Conservation (phyloP, 2,797 vertebrate species). For the Premnoplex brunnescens region DNA sequence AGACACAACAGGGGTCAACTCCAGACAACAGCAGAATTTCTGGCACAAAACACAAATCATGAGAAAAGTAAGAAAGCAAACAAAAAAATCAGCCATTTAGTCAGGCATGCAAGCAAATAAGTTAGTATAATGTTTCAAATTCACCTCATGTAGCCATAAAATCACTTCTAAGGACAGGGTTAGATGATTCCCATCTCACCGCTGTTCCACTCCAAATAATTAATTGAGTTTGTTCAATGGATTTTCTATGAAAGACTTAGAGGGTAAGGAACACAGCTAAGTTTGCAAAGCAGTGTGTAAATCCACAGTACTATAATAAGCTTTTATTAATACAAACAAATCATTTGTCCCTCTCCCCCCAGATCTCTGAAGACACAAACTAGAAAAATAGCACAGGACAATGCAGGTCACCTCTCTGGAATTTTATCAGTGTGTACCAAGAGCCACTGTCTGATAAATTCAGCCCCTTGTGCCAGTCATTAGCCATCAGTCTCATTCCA, state of each 20-base stretch:
- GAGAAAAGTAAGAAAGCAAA: not conserved
- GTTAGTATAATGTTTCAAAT: not conserved
- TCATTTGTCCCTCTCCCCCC: not conserved
- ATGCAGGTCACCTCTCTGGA: not conserved
- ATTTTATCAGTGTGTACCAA: not conserved
- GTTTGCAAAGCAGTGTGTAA: not conserved
- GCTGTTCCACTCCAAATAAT: not conserved
- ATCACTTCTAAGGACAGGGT: not conserved
- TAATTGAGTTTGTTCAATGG: conserved; percentile 30
- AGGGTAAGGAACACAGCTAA: not conserved
- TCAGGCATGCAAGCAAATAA: not conserved
- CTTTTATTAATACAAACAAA: conserved; percentile 16
- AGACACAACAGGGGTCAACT: not conserved
- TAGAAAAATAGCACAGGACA: not conserved
- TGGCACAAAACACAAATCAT: not conserved
- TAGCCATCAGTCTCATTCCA: not conserved
- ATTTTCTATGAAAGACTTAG: conserved; percentile 31
- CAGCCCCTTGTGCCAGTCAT: not conserved
- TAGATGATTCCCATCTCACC: not conserved
- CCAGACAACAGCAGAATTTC: not conserved
- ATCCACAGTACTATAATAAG: not conserved
- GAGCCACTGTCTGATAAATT: not conserved
- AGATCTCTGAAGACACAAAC: not conserved
- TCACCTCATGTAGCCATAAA: not conserved
- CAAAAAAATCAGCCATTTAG: not conserved